phyloP scores from a whole-genome alignment of 1,140 invertebrate genomes.

The Drosophila ficusphila region DNA sequence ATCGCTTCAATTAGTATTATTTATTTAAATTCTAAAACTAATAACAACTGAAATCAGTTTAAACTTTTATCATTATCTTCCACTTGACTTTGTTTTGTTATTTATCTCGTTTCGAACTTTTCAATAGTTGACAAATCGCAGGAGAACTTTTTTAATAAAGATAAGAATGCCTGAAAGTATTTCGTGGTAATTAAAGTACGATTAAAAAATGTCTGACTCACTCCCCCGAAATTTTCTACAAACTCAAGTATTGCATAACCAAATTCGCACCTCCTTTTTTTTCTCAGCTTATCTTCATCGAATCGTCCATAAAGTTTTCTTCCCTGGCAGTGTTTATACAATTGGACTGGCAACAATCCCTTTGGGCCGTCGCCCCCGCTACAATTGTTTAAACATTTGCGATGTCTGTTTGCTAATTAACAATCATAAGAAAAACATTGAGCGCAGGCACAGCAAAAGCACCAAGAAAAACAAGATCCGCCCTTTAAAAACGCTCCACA shows the following conservation, averaged over 20 bases:
- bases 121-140: too few relatives aligned
- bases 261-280: not conserved
- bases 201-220: too few relatives aligned
- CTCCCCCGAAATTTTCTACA: not conserved
- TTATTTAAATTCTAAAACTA: too few relatives aligned
- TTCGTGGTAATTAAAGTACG: too few relatives aligned
- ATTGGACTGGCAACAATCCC: conserved; percentile 25
- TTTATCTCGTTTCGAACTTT: too few relatives aligned
- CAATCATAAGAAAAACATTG: conserved; percentile 47
- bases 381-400: conserved; percentile 64
- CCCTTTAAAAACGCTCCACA: conserved; percentile 2
- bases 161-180: too few relatives aligned
- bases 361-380: conserved; percentile 1
- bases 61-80: too few relatives aligned
- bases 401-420: conserved; percentile 67
- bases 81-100: too few relatives aligned
- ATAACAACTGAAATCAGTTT: too few relatives aligned
- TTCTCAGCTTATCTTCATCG: not conserved
- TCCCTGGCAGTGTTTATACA: conserved; percentile 21
- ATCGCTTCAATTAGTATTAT: too few relatives aligned
- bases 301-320: not conserved
- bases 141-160: too few relatives aligned
- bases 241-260: not conserved
- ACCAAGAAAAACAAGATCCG: conserved; percentile 12
- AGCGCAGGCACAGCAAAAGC: not conserved